Base-by-base conservation (phyloP, 1,140 invertebrate species). In the Drosophila tani region DNA sequence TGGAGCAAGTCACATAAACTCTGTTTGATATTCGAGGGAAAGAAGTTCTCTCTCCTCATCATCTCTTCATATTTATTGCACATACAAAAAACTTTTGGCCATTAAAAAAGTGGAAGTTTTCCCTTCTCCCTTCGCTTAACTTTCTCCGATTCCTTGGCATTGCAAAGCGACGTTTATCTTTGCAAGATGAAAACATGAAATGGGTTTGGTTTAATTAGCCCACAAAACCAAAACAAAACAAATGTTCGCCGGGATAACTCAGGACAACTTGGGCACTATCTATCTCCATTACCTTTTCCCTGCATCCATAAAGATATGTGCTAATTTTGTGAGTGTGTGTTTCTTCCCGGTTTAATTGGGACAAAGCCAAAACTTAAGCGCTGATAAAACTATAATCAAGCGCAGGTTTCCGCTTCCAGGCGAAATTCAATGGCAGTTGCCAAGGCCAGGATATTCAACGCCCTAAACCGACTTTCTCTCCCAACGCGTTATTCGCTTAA, bases 181-280 rank as follows among this genome's bases (percentile, higher is more conserved):
- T 51, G 19, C 43, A 57, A 65, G 46, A 75, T 47, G 59, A 29
- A 66, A 66, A 88, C 84, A 85, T 63, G 78, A 90, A 90, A 85
- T 76, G 85, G 81, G 81, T 76, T 90, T 84, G 75, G 63, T 79
- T 88, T 88, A 88, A 88, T 88, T 88, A 79, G 78, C 53, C 64
- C 75, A 74, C 78, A 76, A 79, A 87, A 79, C 50, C 75, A 73
- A 74, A 68, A 73, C 45, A 79, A 80, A 64, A 76, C 80, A 83
- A 80, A 82, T 77, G 75, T 43, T 63, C 38, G 38, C 45, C 56
- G 35, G 59, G 59, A 51, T 50, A 63, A 43, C 75, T 47, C 14
- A 65, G 75, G 66, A 74, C 68, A 64, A 60, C 53, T 71, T 71
- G 49, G 29, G 29, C 53, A 59, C 53, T 73, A 71, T 41, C 35